phyloP scores from a whole-genome alignment of 2,113 vertebrate genomes.

The Indri indri region DNA sequence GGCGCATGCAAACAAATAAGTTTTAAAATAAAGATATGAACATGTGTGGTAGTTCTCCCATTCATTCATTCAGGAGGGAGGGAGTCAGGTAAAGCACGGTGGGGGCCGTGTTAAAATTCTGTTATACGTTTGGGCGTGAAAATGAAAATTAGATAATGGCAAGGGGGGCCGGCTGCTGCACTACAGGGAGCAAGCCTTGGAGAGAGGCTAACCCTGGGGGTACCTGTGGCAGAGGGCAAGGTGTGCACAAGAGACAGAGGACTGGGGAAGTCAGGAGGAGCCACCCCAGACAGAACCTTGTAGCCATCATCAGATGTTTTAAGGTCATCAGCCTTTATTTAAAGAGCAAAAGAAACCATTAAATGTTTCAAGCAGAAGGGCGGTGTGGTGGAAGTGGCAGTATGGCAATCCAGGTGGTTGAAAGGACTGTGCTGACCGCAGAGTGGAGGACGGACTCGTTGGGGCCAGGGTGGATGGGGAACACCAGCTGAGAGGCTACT shows the following conservation, averaged over 20 bases:
- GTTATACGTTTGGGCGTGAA: not conserved
- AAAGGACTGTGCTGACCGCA: not conserved
- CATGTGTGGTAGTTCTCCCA: not conserved
- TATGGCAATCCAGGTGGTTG: not conserved
- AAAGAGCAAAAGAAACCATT: not conserved
- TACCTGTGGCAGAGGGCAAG: not conserved
- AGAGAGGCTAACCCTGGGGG: not conserved
- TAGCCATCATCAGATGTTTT: not conserved
- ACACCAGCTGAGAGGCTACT: not conserved
- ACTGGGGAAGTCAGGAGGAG: not conserved
- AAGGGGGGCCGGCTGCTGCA: not conserved
- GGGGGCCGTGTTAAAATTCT: not conserved
- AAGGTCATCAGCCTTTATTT: not conserved
- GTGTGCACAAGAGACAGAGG: not conserved
- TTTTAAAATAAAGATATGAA: not conserved
- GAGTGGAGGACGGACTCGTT: no score
- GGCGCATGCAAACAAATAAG: not conserved
- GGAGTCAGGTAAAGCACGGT: not conserved
- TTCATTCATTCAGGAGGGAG: not conserved
- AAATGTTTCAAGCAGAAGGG: not conserved
- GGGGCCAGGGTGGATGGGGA: not conserved
- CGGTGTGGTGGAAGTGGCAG: no score
- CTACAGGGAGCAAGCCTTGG: not conserved
- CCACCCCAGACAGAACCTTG: not conserved
- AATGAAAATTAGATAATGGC: not conserved